Evolutionary conservation across 2,888 invertebrate species (phyloP).

Genomic region (Cantharis lateralis): DNA sequence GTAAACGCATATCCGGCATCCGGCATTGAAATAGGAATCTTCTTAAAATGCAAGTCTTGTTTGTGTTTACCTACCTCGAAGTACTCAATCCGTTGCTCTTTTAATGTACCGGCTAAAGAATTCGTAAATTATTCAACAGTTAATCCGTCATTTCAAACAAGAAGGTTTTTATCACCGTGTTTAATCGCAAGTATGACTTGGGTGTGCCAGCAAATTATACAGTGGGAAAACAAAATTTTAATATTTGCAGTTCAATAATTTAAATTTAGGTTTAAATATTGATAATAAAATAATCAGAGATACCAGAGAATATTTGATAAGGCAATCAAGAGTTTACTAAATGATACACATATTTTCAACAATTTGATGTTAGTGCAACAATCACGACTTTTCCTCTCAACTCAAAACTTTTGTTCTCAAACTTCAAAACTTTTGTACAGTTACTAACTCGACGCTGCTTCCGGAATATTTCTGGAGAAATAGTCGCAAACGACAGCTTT

Average conservation of each 20-base stretch:
- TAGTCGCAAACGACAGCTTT: not conserved
- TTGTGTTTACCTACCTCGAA: not conserved
- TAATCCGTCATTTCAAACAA: not conserved
- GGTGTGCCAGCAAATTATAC: not conserved
- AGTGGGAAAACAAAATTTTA: not conserved
- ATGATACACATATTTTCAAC: not conserved
- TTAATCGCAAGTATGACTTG: not conserved
- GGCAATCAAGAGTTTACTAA: not conserved
- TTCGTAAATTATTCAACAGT: not conserved
- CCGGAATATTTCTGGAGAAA: not conserved
- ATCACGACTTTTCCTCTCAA: not conserved
- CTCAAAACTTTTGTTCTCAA: not conserved
- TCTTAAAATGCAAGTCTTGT: conserved; percentile 2
- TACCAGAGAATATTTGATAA: not conserved
- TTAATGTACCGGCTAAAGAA: not conserved
- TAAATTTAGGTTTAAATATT: not conserved
- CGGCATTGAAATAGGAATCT: not conserved
- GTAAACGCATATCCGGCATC: not conserved
- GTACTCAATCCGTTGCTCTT: not conserved
- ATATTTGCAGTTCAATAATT: not conserved
- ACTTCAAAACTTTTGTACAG: not conserved
- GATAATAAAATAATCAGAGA: not conserved
- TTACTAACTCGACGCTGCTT: not conserved
- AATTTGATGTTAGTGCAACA: not conserved
- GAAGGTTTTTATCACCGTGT: not conserved